phyloP scores from a whole-genome alignment of 2,113 vertebrate genomes.

The Zosterops borbonicus region DNA sequence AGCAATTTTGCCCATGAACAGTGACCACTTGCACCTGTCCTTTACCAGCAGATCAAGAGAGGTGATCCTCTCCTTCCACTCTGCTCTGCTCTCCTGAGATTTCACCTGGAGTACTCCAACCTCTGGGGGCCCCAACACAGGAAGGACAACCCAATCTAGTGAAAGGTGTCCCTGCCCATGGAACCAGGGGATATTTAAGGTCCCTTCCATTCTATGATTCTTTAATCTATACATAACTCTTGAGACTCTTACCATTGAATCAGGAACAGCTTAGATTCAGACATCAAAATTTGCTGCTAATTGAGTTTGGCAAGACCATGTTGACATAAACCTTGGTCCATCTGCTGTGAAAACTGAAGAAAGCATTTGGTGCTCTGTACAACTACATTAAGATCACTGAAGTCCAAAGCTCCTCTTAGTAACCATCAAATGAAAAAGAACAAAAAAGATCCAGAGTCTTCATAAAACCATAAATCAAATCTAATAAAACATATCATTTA shows the following conservation, averaged over 20 bases:
- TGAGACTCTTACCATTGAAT: neutral
- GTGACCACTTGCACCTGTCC: neutral
- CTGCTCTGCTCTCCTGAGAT: neutral
- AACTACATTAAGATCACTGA: neutral
- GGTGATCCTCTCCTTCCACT: neutral
- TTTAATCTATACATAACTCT: neutral
- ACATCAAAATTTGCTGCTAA: neutral
- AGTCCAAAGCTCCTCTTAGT: neutral
- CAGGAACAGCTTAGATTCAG: neutral
- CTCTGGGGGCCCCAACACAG: neutral
- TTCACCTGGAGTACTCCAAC: neutral
- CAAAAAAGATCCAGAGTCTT: neutral
- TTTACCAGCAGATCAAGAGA: neutral
- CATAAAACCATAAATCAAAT: neutral
- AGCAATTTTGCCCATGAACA: neutral
- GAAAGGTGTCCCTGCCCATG: neutral
- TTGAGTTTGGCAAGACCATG: neutral
- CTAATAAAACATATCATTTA: neutral
- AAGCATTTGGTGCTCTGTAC: neutral
- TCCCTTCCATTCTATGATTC: neutral
- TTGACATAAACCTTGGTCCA: neutral
- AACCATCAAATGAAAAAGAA: neutral
- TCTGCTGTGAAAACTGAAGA: neutral
- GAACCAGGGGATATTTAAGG: neutral
- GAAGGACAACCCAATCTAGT: neutral